Percentiles rank a stretch among this genome's conserved stretches.
phyloP scores from a whole-genome alignment of 1,140 invertebrate genomes.

The Brachystomella parvula region DNA sequence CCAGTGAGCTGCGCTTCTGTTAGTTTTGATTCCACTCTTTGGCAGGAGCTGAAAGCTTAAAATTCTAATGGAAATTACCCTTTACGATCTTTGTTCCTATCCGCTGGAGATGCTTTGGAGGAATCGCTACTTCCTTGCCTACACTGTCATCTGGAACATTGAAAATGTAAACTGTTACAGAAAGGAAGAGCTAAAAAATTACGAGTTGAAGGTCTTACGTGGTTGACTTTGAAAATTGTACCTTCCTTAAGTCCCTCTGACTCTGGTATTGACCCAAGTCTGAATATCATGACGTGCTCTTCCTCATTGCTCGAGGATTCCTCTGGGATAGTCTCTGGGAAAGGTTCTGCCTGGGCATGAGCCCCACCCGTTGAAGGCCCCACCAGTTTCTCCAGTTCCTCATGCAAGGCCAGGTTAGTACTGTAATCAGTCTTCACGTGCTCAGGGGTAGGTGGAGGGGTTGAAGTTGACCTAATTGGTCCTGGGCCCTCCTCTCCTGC shows the following conservation, averaged over 20 bases:
- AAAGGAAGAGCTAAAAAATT: not conserved
- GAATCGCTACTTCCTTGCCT: slow-evolving; percentile 35
- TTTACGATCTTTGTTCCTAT: slow-evolving; percentile 33
- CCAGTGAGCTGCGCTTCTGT: no score
- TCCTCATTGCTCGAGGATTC: slow-evolving; percentile 77
- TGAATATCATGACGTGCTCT: slow-evolving; percentile 78
- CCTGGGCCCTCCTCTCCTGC: not conserved
- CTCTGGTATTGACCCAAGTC: slow-evolving; percentile 61
- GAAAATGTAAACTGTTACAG: not conserved
- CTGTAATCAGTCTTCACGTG: slow-evolving; percentile 36
- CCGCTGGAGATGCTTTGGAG: slow-evolving; percentile 32
- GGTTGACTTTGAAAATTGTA: slow-evolving; percentile 57
- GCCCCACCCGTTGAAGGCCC: slow-evolving; percentile 17
- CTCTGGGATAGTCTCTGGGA: slow-evolving; percentile 84
- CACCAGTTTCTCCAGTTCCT: slow-evolving; percentile 36
- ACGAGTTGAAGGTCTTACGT: not conserved
- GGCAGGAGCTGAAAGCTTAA: no score
- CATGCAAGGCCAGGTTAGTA: slow-evolving; percentile 35
- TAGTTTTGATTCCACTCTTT: no score
- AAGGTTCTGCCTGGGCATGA: slow-evolving; percentile 47
- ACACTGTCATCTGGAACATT: slow-evolving; percentile 33
- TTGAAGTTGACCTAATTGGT: slow-evolving; percentile 21
- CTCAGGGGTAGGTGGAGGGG: slow-evolving; percentile 37
- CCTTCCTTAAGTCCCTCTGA: slow-evolving; percentile 52
- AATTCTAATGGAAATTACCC: no score